A percentile compares a stretch with the other conserved stretches of the same genome.
phyloP scores from a whole-genome alignment of 2,888 invertebrate genomes.

The Leptarthrus brevirostris region DNA sequence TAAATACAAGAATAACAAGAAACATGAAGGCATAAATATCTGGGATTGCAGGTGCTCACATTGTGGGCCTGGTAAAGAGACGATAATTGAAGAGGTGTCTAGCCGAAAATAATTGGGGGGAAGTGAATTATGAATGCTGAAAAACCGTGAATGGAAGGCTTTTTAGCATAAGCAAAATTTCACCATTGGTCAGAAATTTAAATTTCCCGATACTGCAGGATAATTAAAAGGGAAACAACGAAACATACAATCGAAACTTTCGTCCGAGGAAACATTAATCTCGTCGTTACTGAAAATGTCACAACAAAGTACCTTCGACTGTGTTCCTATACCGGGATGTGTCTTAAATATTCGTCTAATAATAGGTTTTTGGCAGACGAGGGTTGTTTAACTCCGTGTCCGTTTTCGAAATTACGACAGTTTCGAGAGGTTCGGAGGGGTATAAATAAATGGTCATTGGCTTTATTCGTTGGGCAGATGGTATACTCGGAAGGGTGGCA shows the following conservation, averaged over 20 bases:
- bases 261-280: conserved; percentile 50
- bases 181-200: too few species aligned
- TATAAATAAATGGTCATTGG: conserved; percentile 20
- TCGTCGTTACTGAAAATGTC: conserved; percentile 52
- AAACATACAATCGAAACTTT: conserved; percentile 25
- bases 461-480: conserved; percentile 20
- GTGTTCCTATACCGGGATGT: background rate
- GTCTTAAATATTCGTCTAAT: conserved; percentile 38
- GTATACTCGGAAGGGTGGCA: background rate
- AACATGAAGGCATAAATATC: conserved; percentile 46
- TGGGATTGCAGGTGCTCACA: conserved; percentile 43
- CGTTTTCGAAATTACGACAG: conserved; percentile 1
- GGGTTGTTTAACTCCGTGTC: conserved; percentile 29
- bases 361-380: conserved; percentile 24
- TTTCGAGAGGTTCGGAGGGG: background rate
- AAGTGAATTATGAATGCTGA: conserved; percentile 36
- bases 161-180: background rate
- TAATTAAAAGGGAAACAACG: conserved; percentile 24
- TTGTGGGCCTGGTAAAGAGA: background rate
- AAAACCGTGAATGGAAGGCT: background rate
- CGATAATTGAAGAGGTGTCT: conserved; percentile 48
- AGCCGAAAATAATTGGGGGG: conserved; percentile 41
- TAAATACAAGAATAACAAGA: conserved; percentile 33
- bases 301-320: conserved; percentile 52
- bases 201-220: background rate